Percentiles rank a stretch among this genome's conserved stretches.
Conservation (phyloP, 2,797 vertebrate genomes). For the Masticophis lateralis region DNA sequence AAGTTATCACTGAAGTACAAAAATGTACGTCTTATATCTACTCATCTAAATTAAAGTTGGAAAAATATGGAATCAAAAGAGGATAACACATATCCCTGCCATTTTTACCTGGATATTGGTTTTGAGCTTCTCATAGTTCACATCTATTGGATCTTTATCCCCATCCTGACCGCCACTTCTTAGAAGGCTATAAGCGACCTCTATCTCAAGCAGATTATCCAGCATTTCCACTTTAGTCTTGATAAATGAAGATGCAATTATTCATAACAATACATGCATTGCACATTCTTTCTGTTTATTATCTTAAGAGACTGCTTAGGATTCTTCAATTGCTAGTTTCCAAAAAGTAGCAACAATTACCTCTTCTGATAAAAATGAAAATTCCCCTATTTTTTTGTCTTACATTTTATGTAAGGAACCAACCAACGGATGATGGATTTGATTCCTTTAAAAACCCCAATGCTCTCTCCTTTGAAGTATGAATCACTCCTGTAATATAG, state of each 20-base stretch:
- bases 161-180: constrained; percentile 90
- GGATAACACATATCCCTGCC: too few species aligned
- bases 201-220: constrained; percentile 97
- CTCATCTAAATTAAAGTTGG: background rate
- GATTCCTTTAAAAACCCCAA: background rate
- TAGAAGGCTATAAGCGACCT: constrained; percentile 96
- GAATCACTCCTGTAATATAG: background rate
- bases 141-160: constrained; percentile 92
- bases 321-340: background rate
- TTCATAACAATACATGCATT: background rate
- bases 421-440: background rate
- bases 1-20: background rate
- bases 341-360: background rate
- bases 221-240: constrained; percentile 98
- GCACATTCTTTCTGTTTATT: background rate
- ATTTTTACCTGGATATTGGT: constrained; percentile 88
- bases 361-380: background rate
- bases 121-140: constrained; percentile 97
- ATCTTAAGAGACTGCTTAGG: background rate
- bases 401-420: background rate
- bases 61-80: background rate
- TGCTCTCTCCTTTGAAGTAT: too few species aligned
- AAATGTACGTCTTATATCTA: background rate
- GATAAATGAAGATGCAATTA: constrained; percentile 22
- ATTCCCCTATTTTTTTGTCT: background rate